A percentile compares a stretch with the other conserved stretches of the same genome.
Evolutionary conservation across 2,888 invertebrate genomes (phyloP).

Genomic region (Xanthia togata): DNA sequence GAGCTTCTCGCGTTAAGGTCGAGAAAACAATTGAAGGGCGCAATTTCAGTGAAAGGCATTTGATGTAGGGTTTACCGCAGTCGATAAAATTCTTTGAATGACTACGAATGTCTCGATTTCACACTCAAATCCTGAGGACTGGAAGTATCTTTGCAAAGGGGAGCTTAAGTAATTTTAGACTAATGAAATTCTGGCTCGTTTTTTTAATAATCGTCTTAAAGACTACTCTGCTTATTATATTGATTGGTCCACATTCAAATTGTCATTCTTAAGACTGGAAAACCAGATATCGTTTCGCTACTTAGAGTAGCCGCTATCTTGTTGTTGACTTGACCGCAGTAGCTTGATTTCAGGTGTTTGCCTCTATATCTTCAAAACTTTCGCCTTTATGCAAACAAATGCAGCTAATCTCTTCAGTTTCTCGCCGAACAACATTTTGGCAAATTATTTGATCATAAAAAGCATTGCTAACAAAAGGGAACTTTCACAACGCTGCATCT

Average conservation of each 20-base stretch:
- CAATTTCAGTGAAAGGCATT: constrained; percentile 50
- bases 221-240: not conserved
- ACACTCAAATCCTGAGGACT: not conserved
- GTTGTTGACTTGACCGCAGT: constrained; percentile 29
- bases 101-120: constrained; percentile 43
- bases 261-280: constrained; percentile 10
- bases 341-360: constrained; percentile 5
- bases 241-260: not conserved
- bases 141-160: not conserved
- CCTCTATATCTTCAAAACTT: constrained; percentile 31
- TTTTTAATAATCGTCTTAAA: not conserved
- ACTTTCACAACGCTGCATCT: constrained; percentile 51
- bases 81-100: constrained; percentile 28
- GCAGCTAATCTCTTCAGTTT: constrained; percentile 24
- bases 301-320: constrained; percentile 14
- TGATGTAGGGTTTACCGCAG: constrained; percentile 44
- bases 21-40: constrained; percentile 21
- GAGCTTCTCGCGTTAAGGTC: not conserved
- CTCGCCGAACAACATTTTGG: constrained; percentile 24
- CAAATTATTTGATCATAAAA: constrained; percentile 47
- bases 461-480: constrained; percentile 43
- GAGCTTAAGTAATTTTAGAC: not conserved
- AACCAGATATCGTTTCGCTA: constrained; percentile 4
- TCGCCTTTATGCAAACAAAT: constrained; percentile 38
- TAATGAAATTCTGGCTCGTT: constrained; percentile 6